phyloP scores from a whole-genome alignment of 1,140 invertebrate genomes.

The Sitobion miscanthi region DNA sequence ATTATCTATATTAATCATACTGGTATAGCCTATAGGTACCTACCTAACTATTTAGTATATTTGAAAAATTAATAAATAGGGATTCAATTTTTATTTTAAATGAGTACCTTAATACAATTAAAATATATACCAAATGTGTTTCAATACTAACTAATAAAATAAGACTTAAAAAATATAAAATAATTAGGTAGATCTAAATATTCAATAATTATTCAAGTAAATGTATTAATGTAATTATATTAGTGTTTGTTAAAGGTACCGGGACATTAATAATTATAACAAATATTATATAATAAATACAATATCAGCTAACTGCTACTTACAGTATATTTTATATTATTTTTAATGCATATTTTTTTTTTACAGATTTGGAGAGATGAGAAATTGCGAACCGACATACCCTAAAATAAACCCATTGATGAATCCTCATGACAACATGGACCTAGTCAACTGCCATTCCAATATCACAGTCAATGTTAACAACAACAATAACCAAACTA shows the following conservation, averaged over 20 bases:
- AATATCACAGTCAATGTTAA: conserved; percentile 51
- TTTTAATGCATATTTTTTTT: not conserved
- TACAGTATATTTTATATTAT: not conserved
- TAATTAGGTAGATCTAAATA: not conserved
- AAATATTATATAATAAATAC: too few species aligned
- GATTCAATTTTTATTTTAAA: not conserved
- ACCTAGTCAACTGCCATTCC: conserved; percentile 49
- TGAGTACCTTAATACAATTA: not conserved
- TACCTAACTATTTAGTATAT: not conserved
- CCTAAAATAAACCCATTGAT: conserved; percentile 45
- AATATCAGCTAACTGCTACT: not conserved
- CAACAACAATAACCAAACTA: conserved; percentile 46
- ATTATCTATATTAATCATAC: not conserved
- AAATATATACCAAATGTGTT: not conserved
- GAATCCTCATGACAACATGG: conserved; percentile 51
- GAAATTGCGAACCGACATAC: conserved; percentile 47
- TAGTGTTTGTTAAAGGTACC: too few species aligned
- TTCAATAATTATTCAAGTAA: too few species aligned
- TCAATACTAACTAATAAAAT: not conserved
- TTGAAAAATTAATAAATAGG: not conserved
- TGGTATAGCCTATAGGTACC: not conserved
- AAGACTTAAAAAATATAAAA: not conserved
- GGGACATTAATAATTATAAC: too few species aligned
- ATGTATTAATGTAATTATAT: too few species aligned
- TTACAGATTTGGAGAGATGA: conserved; percentile 47